phyloP scores from a whole-genome alignment of 2,888 invertebrate genomes.

The Drosophila colorata region DNA sequence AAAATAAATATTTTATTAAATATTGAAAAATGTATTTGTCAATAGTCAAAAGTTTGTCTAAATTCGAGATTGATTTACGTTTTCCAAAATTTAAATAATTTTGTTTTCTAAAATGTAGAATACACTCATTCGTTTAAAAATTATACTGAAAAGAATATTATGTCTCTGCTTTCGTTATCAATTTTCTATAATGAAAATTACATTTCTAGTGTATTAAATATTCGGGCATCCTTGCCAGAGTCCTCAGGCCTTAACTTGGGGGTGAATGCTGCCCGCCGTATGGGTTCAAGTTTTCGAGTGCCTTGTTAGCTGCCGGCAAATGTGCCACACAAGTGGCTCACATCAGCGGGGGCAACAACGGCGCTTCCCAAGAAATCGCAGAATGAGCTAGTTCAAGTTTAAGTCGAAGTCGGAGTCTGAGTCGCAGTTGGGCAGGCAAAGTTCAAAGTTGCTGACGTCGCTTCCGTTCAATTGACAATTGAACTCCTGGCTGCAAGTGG shows the following conservation, averaged over 20 bases:
- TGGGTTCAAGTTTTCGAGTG: conserved; percentile 49
- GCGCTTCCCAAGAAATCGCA: conserved; percentile 65
- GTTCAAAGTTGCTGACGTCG: conserved; percentile 79
- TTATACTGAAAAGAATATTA: background rate
- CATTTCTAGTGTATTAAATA: conserved; percentile 2
- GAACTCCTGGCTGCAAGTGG: conserved; percentile 57
- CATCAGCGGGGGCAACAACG: conserved; percentile 79
- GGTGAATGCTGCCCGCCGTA: conserved; percentile 56
- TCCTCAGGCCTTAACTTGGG: conserved; percentile 51
- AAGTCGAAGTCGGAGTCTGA: conserved; percentile 24
- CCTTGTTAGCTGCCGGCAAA: conserved; percentile 71
- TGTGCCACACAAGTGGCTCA: conserved; percentile 84
- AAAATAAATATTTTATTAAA: no score
- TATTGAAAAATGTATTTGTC: no score
- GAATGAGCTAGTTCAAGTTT: conserved; percentile 12
- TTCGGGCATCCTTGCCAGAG: background rate
- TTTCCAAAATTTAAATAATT: no score
- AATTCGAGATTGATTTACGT: no score
- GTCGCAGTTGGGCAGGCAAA: conserved; percentile 49
- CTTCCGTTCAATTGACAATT: conserved; percentile 83
- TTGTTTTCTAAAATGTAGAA: no score
- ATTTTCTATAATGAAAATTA: no score
- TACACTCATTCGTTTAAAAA: no score
- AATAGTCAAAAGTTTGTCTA: no score
- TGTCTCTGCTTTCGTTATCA: no score